phyloP scores from a whole-genome alignment of 2,113 vertebrate genomes.

The Atlantisia rogersi region DNA sequence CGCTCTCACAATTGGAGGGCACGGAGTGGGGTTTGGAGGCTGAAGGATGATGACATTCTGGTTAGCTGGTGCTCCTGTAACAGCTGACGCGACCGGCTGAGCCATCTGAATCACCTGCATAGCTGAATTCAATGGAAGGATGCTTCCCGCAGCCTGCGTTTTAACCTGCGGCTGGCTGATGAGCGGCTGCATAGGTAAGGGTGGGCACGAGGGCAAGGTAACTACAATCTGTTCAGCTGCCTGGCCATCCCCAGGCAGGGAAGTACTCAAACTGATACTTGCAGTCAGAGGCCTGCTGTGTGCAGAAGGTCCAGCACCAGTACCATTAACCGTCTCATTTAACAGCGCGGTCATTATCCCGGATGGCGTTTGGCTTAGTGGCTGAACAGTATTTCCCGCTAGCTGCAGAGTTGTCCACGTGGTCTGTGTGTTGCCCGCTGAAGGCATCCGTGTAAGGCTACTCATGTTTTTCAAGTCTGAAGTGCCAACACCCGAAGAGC shows the following conservation, averaged over 20 bases:
- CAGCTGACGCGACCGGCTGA: conserved; percentile 78
- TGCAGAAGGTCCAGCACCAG: conserved; percentile 15
- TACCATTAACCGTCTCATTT: conserved; percentile 56
- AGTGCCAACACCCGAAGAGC: conserved; percentile 74
- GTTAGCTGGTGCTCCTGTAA: conserved; percentile 83
- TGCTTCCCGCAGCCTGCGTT: conserved; percentile 75
- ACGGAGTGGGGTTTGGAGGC: conserved; percentile 83
- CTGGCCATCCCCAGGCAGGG: conserved; percentile 73
- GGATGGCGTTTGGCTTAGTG: conserved; percentile 85
- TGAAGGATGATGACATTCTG: conserved; percentile 95
- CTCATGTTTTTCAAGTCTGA: conserved; percentile 77
- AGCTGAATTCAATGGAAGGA: conserved; percentile 90
- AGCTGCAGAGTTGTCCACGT: conserved; percentile 97
- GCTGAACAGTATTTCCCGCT: conserved; percentile 92
- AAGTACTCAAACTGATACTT: conserved; percentile 62
- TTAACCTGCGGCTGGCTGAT: conserved; percentile 80
- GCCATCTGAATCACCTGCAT: conserved; percentile 97
- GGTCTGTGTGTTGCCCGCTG: conserved; percentile 91
- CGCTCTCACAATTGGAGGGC: conserved; percentile 85
- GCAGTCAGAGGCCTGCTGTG: conserved; percentile 60
- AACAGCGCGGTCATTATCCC: conserved; percentile 68
- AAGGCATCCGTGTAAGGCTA: conserved; percentile 79
- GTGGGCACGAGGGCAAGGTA: conserved; percentile 79
- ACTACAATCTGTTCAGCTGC: conserved; percentile 77
- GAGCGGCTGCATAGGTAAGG: conserved; percentile 82